A percentile compares a stretch with the other conserved stretches of the same genome.
phyloP scores from a whole-genome alignment of 1,140 invertebrate species.

The Platorchestia sp. region DNA sequence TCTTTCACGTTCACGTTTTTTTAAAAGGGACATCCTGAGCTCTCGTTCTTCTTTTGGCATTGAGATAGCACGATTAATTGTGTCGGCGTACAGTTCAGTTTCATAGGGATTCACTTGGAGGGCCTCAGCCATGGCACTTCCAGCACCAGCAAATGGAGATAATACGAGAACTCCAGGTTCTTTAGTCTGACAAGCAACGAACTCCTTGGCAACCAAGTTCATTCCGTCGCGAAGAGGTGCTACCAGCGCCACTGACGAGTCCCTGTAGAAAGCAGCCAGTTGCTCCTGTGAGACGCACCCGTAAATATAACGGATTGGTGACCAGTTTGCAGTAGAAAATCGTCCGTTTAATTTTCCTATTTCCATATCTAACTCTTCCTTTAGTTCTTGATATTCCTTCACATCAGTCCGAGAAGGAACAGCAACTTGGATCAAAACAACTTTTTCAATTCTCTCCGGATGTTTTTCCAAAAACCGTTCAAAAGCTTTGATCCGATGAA shows the following conservation, averaged over 20 bases:
- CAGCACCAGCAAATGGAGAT: conserved; percentile 82
- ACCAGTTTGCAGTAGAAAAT: conserved; percentile 83
- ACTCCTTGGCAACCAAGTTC: conserved; percentile 95
- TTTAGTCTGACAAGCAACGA: conserved; percentile 92
- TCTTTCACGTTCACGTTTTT: conserved; percentile 80
- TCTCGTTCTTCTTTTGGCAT: conserved; percentile 92
- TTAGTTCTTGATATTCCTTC: conserved; percentile 90
- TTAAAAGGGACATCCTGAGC: conserved; percentile 86
- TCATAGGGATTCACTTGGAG: conserved; percentile 92
- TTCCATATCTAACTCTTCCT: conserved; percentile 91
- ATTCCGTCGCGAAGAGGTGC: conserved; percentile 91
- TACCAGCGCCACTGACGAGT: conserved; percentile 87
- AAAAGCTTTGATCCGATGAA: conserved; percentile 86
- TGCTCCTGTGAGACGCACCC: conserved; percentile 87
- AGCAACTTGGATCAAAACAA: conserved; percentile 77
- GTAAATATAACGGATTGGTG: conserved; percentile 91
- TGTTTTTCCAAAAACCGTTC: conserved; percentile 87
- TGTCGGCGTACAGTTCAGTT: conserved; percentile 86
- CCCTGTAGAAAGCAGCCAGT: conserved; percentile 83
- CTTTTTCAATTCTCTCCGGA: conserved; percentile 87
- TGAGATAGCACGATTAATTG: conserved; percentile 85
- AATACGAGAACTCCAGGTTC: conserved; percentile 86
- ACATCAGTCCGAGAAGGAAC: conserved; percentile 92
- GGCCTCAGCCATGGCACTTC: conserved; percentile 68
- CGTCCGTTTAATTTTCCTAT: conserved; percentile 76